A percentile compares a stretch with the other conserved stretches of the same genome.
Conservation (phyloP, 2,888 invertebrate species). For the Lottia scabra region DNA sequence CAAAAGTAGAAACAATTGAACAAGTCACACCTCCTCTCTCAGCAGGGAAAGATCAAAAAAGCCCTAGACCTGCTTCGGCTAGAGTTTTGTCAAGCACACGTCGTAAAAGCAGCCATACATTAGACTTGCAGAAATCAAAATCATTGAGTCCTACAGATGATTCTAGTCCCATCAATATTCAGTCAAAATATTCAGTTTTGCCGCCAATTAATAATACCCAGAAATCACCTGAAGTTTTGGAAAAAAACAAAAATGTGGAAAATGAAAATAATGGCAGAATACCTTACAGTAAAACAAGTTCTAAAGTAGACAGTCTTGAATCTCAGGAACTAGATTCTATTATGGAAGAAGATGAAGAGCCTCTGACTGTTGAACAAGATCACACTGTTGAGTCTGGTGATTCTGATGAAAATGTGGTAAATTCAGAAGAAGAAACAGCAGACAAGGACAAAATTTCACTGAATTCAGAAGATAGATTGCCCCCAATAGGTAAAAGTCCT, state of each 20-base stretch:
- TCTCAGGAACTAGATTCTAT: neutral
- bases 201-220: neutral
- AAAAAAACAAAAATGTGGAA: neutral
- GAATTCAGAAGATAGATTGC: neutral
- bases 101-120: neutral
- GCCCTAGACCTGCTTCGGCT: neutral
- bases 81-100: neutral
- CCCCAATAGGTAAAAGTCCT: neutral
- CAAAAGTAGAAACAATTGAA: no score
- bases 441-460: no score
- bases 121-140: neutral
- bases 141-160: neutral
- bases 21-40: no score
- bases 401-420: no score
- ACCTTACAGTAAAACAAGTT: neutral
- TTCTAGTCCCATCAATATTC: neutral
- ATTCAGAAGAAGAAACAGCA: no score
- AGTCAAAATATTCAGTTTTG: neutral
- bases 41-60: neutral
- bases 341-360: neutral
- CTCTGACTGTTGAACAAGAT: no score
- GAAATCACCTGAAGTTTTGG: neutral
- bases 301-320: neutral
- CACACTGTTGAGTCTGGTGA: no score
- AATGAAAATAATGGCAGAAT: neutral